These are phyloP conservation scores for Tetramorium parvispinum DNA, from an alignment of 1,140 invertebrate genomes.

Conservation along the genomic window DNA sequence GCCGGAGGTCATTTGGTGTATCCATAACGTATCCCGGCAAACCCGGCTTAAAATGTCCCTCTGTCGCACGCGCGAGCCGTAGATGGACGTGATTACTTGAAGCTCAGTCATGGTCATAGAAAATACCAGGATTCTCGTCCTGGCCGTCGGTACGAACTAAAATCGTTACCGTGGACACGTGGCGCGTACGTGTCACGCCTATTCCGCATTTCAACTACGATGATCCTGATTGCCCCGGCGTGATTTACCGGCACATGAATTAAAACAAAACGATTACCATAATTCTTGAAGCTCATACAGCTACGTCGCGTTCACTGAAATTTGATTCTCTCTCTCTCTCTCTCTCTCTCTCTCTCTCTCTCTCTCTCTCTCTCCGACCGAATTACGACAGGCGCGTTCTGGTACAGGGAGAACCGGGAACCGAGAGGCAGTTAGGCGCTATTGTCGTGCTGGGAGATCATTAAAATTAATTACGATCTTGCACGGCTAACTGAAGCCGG, in stretches of 20 bases:
- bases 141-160: neutral
- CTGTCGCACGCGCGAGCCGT: neutral
- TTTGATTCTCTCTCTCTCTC: neutral
- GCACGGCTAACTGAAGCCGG: conserved; percentile 50
- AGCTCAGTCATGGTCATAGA: neutral
- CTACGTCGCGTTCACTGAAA: neutral
- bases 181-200: neutral
- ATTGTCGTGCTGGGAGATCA: conserved; percentile 58
- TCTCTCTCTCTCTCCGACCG: neutral
- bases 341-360: neutral
- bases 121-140: neutral
- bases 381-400: conserved; percentile 33
- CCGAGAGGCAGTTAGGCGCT: conserved; percentile 29
- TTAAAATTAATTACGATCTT: conserved; percentile 62
- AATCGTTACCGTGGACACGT: conserved; percentile 33
- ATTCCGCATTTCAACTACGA: conserved; percentile 30
- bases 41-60: conserved; percentile 44
- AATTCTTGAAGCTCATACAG: conserved; percentile 43
- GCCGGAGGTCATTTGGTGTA: conserved; percentile 46
- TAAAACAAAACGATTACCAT: conserved; percentile 58
- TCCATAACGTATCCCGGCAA: conserved; percentile 40
- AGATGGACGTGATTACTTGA: conserved; percentile 15
- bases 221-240: conserved; percentile 25
- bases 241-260: conserved; percentile 50
- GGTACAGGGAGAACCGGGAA: neutral